phyloP scores from a whole-genome alignment of 2,797 vertebrate species.

The Amphiprion clarkii region DNA sequence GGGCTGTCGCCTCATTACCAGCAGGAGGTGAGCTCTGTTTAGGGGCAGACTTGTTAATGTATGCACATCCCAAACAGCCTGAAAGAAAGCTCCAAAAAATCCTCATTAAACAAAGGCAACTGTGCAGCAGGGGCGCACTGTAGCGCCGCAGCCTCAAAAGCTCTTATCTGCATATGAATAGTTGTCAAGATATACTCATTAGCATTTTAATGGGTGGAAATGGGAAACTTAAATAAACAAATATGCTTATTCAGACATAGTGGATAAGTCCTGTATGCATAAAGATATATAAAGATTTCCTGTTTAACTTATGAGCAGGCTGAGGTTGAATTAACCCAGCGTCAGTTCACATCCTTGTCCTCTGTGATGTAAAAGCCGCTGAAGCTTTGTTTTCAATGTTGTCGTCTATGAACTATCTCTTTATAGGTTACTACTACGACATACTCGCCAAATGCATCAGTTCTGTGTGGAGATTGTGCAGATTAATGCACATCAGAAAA shows the following conservation, averaged over 20 bases:
- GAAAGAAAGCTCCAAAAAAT: slow-evolving; percentile 47
- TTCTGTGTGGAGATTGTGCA: background rate
- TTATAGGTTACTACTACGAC: slow-evolving; percentile 3
- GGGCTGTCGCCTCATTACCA: slow-evolving; percentile 66
- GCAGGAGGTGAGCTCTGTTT: slow-evolving; percentile 62
- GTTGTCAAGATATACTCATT: slow-evolving; percentile 58
- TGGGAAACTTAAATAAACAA: slow-evolving; percentile 65
- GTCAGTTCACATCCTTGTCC: slow-evolving; percentile 9
- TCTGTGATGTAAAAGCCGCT: slow-evolving; percentile 29
- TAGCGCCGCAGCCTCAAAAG: slow-evolving; percentile 56
- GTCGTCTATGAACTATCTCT: background rate
- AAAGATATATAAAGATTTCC: slow-evolving; percentile 4
- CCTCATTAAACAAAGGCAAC: slow-evolving; percentile 64
- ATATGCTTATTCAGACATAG: slow-evolving; percentile 47
- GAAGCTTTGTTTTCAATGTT: slow-evolving; percentile 30
- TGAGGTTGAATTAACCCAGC: slow-evolving; percentile 16
- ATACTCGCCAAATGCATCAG: slow-evolving; percentile 9
- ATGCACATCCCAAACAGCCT: slow-evolving; percentile 67
- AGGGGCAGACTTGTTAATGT: slow-evolving; percentile 52
- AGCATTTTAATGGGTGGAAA: slow-evolving; percentile 68
- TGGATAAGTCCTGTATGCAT: slow-evolving; percentile 39
- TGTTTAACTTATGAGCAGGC: slow-evolving; percentile 23
- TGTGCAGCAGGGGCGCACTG: slow-evolving; percentile 49
- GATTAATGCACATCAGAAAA: slow-evolving; percentile 34
- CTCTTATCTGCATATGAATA: slow-evolving; percentile 74